These are phyloP conservation scores for Danio albolineatus DNA, from an alignment of 2,797 vertebrate species.

Conservation along the genomic window DNA sequence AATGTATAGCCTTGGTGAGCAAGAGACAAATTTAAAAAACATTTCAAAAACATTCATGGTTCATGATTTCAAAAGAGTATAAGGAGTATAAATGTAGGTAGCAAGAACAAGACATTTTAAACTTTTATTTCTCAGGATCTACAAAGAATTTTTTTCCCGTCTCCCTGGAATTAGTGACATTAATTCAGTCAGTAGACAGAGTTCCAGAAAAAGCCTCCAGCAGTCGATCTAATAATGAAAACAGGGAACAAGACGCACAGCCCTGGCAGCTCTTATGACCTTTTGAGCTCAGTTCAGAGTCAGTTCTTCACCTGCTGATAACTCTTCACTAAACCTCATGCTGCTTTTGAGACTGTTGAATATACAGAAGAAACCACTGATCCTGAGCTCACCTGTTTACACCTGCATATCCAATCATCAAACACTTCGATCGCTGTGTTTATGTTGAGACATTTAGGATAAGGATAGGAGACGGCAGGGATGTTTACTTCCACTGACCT, in stretches of 20 bases:
- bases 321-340: neutral
- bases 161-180: constrained; percentile 1
- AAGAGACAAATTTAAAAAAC: too few species aligned
- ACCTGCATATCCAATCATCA: neutral
- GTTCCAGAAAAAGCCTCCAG: constrained; percentile 9
- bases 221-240: constrained; percentile 6
- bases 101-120: too few species aligned
- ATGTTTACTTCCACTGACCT: neutral
- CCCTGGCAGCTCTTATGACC: neutral
- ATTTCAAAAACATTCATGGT: neutral
- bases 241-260: neutral
- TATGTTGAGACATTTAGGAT: neutral
- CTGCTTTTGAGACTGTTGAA: neutral
- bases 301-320: constrained; percentile 10
- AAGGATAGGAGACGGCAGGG: neutral
- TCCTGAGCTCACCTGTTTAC: neutral
- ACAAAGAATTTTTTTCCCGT: neutral
- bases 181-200: constrained; percentile 13
- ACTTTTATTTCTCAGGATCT: neutral
- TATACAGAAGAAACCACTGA: neutral
- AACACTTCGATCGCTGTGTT: neutral
- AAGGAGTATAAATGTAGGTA: too few species aligned
- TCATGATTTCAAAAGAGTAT: neutral
- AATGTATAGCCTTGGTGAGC: neutral
- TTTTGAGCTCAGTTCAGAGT: constrained; percentile 20